Percentiles rank a stretch among this genome's conserved stretches.
Conservation (phyloP, 1,140 invertebrate genomes). For the Phthorimaea operculella region DNA sequence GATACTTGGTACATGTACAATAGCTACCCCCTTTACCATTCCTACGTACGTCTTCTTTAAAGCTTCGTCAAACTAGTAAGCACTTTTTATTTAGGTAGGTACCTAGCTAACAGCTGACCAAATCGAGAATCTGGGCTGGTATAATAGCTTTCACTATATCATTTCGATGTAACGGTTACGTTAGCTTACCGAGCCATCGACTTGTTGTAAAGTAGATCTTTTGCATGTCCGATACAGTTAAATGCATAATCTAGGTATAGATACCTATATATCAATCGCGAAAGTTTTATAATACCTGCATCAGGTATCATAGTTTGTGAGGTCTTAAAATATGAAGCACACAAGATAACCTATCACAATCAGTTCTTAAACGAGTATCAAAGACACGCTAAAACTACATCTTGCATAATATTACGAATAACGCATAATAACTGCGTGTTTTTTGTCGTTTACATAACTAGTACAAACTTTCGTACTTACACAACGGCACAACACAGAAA, state of each 20-base stretch:
- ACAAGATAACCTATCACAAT: no score
- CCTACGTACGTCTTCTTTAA: no score
- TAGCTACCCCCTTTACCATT: no score
- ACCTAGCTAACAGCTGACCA: not conserved
- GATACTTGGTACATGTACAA: no score
- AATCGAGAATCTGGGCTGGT: not conserved
- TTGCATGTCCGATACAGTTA: not conserved
- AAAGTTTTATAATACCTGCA: no score
- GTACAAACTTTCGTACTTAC: not conserved
- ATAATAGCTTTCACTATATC: constrained; percentile 48
- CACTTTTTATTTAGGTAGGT: not conserved
- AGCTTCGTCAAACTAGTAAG: no score
- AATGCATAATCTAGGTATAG: not conserved
- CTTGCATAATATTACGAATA: constrained; percentile 53
- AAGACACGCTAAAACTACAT: constrained; percentile 12
- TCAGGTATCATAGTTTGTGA: no score
- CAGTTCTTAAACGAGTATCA: no score
- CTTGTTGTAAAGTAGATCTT: not conserved
- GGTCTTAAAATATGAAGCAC: no score
- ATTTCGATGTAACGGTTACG: constrained; percentile 45
- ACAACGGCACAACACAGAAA: constrained; percentile 8
- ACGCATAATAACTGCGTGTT: constrained; percentile 1
- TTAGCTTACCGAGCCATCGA: constrained; percentile 22
- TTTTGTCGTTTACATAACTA: not conserved
- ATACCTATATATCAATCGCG: no score